These are phyloP conservation scores for Scaptomyza flava DNA, from an alignment of 2,888 invertebrate species.

Conservation along the genomic window DNA sequence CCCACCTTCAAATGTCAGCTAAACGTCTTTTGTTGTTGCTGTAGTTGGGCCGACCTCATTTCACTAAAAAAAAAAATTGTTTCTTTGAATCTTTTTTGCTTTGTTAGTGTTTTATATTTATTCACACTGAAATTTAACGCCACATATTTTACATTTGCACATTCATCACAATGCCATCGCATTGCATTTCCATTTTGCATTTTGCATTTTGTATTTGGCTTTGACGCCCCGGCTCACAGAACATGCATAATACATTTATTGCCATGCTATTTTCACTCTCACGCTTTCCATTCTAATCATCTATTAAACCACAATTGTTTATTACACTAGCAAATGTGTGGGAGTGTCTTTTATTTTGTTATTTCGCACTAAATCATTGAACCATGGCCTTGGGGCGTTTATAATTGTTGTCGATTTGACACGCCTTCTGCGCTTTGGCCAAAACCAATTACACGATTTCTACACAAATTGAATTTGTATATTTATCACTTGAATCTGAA, in stretches of 20 bases:
- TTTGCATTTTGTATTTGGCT: constrained; percentile 61
- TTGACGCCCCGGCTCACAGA: constrained; percentile 30
- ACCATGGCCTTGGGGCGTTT: constrained; percentile 48
- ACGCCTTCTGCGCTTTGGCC: constrained; percentile 31
- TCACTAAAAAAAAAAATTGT: constrained; percentile 35
- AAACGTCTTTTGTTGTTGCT: constrained; percentile 20
- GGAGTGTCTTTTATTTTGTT: constrained; percentile 12
- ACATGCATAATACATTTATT: constrained; percentile 48
- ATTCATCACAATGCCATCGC: constrained; percentile 72
- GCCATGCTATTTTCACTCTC: neutral
- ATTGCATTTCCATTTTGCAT: constrained; percentile 64
- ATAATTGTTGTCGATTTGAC: constrained; percentile 64
- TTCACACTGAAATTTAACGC: constrained; percentile 71
- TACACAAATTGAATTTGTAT: constrained; percentile 50
- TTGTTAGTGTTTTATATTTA: constrained; percentile 48
- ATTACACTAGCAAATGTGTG: constrained; percentile 2
- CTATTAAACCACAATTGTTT: constrained; percentile 73
- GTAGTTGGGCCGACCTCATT: constrained; percentile 60
- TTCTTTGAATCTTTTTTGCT: constrained; percentile 16
- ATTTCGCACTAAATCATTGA: constrained; percentile 66
- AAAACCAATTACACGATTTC: constrained; percentile 53
- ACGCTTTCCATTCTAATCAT: constrained; percentile 52
- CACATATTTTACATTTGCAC: constrained; percentile 74
- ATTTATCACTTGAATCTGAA: constrained; percentile 45
- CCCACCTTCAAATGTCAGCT: constrained; percentile 28